Evolutionary conservation across 2,113 vertebrate species (phyloP).

Genomic region (Etheostoma spectabile): DNA sequence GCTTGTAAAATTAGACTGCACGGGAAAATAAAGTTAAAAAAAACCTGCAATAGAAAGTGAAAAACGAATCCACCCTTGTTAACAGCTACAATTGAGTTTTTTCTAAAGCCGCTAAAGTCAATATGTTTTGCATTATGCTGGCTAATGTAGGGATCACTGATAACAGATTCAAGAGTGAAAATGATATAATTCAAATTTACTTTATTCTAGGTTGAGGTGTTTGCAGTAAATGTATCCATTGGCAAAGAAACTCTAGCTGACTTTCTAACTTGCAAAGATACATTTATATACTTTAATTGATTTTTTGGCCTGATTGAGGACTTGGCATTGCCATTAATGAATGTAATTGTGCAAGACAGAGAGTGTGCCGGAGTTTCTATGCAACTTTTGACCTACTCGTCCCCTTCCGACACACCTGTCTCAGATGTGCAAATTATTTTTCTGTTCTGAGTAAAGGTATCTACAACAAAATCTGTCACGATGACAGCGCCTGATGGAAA

Average conservation of each 20-base stretch:
- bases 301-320: too few species aligned
- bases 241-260: too few species aligned
- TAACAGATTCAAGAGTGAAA: slow-evolving; percentile 8
- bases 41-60: not conserved
- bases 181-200: not conserved
- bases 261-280: too few species aligned
- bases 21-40: not conserved
- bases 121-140: not conserved
- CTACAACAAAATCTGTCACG: slow-evolving; percentile 34
- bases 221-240: slow-evolving; percentile 7
- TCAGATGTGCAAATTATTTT: too few species aligned
- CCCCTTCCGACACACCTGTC: too few species aligned
- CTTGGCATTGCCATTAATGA: too few species aligned
- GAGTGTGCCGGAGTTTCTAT: too few species aligned
- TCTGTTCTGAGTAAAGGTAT: slow-evolving; percentile 10
- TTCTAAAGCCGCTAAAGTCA: not conserved
- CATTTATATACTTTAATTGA: too few species aligned
- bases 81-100: not conserved
- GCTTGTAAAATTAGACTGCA: slow-evolving; percentile 1
- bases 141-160: not conserved
- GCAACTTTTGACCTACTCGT: too few species aligned
- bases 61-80: slow-evolving; percentile 13
- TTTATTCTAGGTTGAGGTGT: slow-evolving; percentile 18
- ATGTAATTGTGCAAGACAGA: too few species aligned
- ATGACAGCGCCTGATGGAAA: slow-evolving; percentile 60